These are phyloP conservation scores for Agrochola macilenta DNA, from an alignment of 2,888 invertebrate genomes.

Conservation along the genomic window DNA sequence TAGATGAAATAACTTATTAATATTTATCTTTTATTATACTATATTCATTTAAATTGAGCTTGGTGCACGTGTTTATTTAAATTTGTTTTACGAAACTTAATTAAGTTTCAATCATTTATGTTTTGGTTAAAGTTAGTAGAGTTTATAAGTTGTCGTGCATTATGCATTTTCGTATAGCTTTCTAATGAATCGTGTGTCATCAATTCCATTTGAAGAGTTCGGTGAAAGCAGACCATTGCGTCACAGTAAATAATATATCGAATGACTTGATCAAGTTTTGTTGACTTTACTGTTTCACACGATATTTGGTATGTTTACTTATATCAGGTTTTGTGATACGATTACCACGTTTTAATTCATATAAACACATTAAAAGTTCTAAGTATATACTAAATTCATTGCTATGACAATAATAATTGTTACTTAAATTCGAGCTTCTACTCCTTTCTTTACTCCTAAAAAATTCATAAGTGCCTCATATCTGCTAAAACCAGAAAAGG, in stretches of 20 bases:
- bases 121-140: not conserved
- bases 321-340: not conserved
- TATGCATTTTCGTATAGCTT: constrained; percentile 66
- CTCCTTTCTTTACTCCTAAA: not conserved
- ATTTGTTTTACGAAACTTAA: not conserved
- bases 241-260: constrained; percentile 59
- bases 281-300: constrained; percentile 12
- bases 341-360: not conserved
- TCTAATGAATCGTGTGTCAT: constrained; percentile 75
- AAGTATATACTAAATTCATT: not conserved
- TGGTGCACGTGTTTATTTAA: not conserved
- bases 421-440: not conserved
- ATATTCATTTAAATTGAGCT: not conserved
- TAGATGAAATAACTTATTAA: not conserved
- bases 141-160: constrained; percentile 4
- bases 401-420: not conserved
- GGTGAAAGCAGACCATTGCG: constrained; percentile 73
- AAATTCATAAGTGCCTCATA: not conserved
- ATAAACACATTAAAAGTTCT: not conserved
- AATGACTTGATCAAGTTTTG: constrained; percentile 39
- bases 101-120: not conserved
- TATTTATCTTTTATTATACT: not conserved
- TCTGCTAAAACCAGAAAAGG: not conserved
- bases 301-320: not conserved
- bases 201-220: constrained; percentile 69